phyloP scores from a whole-genome alignment of 2,797 vertebrate genomes.

The Danio albolineatus region DNA sequence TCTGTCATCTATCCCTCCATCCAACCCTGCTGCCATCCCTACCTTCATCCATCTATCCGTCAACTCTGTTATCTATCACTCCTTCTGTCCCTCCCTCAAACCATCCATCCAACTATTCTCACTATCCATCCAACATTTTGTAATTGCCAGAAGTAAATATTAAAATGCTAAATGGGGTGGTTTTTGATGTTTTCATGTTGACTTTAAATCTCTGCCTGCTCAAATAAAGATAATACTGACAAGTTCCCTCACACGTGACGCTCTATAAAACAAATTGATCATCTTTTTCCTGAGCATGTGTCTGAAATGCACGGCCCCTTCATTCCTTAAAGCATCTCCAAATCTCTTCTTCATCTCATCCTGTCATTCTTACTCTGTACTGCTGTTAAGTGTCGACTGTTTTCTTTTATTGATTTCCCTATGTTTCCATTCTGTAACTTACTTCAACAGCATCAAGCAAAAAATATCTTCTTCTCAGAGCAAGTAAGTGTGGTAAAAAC shows the following conservation, averaged over 20 bases:
- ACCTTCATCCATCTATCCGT: no score
- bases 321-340: slow-evolving; percentile 14
- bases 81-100: no score
- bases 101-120: no score
- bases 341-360: slow-evolving; percentile 5
- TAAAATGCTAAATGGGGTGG: neutral
- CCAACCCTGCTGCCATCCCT: no score
- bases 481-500: slow-evolving; percentile 91
- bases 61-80: no score
- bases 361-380: neutral
- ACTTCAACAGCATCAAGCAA: slow-evolving; percentile 98
- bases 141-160: neutral
- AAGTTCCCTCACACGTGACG: neutral
- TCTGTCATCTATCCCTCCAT: no score
- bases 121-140: no score
- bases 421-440: slow-evolving; percentile 86
- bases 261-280: neutral
- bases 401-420: slow-evolving; percentile 72
- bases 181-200: slow-evolving; percentile 36
- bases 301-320: slow-evolving; percentile 43
- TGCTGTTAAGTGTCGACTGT: slow-evolving; percentile 27
- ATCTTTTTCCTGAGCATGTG: slow-evolving; percentile 51
- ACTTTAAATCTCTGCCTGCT: slow-evolving; percentile 38
- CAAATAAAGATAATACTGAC: no score
- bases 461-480: slow-evolving; percentile 93